Base-by-base conservation (phyloP, 2,888 invertebrate species). In the Rhamnusium bicolor region DNA sequence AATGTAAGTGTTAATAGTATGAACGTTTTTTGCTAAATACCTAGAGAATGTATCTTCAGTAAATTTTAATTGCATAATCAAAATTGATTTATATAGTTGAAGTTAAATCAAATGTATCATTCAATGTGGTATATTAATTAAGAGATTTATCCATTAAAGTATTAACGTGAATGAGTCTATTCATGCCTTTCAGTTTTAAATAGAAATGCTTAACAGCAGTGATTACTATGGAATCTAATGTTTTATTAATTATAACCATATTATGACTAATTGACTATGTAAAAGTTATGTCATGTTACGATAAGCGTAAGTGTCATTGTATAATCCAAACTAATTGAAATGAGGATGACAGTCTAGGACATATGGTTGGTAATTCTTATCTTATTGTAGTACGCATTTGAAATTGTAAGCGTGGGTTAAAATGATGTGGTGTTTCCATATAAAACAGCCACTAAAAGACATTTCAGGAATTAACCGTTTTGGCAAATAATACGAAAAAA, bases 241-340 rank as follows among this genome's bases (percentile, higher is more conserved):
- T 27, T 56, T 12, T 14, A 56, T 56, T 56, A 56, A 56, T 56
- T 56, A 56, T 56, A 24, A 56, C 56, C 24, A 14, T 14, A 18
- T 56, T 56, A 56, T 56, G 56, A 56, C 56, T 56, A 56, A 56
- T 56, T 56, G 27, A 29, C 12, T 56, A 56, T n/a, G 56, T 56
- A 56, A 1, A 12, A 56, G 56, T 56, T 56, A 12, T 56, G 56
- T 56, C 56, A 19, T 56, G 56, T 56, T 12, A 56, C 27, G 56
- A 56, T 24, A 56, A 56, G 29, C 24, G 2, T 27, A n/a, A 56
- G n/a, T 1, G 19, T 27, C n/a, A 56, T 56, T 27, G 24, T 29
- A 29, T 27, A 56, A 56, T 56, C 24, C 27, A n/a, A 27, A 27
- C 29, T 56, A 56, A 56, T 56, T 56, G 24, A 27, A 14, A 4